phyloP scores from a whole-genome alignment of 2,113 vertebrate genomes.

The Bothrops jararaca region DNA sequence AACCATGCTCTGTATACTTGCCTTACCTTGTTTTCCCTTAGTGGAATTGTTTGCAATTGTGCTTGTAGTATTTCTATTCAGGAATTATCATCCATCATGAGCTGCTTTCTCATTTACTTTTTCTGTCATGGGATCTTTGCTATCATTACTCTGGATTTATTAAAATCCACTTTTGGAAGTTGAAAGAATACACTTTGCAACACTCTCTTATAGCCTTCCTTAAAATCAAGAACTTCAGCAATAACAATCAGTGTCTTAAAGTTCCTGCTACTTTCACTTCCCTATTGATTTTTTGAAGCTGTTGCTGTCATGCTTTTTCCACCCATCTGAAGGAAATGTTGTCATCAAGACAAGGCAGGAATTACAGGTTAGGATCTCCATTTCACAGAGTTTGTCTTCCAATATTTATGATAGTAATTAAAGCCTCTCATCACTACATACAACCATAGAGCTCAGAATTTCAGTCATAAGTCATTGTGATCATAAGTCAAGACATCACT shows the following conservation, averaged over 20 bases:
- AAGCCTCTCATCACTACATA: not conserved
- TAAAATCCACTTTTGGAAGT: not conserved
- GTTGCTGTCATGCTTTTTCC: not conserved
- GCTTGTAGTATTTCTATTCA: not conserved
- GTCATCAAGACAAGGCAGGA: not conserved
- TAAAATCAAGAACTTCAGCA: not conserved
- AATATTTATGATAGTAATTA: not conserved
- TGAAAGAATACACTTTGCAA: not conserved
- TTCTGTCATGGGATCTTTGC: not conserved
- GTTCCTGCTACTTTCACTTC: not conserved
- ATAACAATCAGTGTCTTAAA: not conserved
- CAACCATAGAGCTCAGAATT: not conserved
- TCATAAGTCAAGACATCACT: not conserved
- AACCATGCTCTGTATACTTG: not conserved
- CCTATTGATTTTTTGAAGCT: not conserved
- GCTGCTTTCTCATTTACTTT: not conserved
- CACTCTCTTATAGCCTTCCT: not conserved
- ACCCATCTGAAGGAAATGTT: not conserved
- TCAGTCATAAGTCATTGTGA: not conserved
- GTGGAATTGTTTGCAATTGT: not conserved
- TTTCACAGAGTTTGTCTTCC: not conserved
- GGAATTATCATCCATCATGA: not conserved
- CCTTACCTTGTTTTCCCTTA: not conserved
- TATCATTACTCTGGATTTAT: not conserved
- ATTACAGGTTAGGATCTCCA: not conserved